Conservation (phyloP, 2,797 vertebrate genomes). For the Tenualosa thibaudeaui region DNA sequence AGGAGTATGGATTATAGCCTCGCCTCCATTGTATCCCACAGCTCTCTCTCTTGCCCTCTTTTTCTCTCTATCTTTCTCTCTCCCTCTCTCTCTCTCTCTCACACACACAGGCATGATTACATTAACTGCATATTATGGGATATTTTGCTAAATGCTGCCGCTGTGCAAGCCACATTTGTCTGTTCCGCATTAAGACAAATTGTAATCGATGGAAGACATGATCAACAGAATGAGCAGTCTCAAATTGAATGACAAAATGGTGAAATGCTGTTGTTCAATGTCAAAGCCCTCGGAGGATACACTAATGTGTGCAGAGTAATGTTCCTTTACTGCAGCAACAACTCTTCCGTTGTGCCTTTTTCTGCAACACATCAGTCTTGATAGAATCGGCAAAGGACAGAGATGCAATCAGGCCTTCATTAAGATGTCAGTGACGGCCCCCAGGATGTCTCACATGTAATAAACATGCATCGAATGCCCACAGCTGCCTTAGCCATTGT, state of each 20-base stretch:
- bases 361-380: constrained; percentile 7
- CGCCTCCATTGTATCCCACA: constrained; percentile 50
- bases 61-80: constrained; percentile 34
- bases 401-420: constrained; percentile 46
- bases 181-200: constrained; percentile 69
- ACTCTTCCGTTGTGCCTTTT: not conserved
- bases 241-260: constrained; percentile 61
- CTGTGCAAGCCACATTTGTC: constrained; percentile 66
- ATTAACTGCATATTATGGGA: constrained; percentile 54
- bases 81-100: not conserved
- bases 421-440: constrained; percentile 23
- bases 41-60: not conserved
- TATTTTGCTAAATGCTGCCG: constrained; percentile 61
- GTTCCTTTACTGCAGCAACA: not conserved
- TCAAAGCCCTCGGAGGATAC: not conserved
- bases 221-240: constrained; percentile 59
- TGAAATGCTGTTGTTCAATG: constrained; percentile 17
- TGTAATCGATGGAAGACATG: constrained; percentile 66
- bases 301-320: constrained; percentile 24
- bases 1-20: constrained; percentile 66
- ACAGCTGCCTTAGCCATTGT: constrained; percentile 51
- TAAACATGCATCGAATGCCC: constrained; percentile 48
- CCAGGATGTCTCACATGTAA: constrained; percentile 50
- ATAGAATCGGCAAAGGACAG: constrained; percentile 38
- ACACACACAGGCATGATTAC: constrained; percentile 46